Evolutionary conservation across 2,888 invertebrate genomes (phyloP).

Genomic region (Eupithecia tripunctaria): DNA sequence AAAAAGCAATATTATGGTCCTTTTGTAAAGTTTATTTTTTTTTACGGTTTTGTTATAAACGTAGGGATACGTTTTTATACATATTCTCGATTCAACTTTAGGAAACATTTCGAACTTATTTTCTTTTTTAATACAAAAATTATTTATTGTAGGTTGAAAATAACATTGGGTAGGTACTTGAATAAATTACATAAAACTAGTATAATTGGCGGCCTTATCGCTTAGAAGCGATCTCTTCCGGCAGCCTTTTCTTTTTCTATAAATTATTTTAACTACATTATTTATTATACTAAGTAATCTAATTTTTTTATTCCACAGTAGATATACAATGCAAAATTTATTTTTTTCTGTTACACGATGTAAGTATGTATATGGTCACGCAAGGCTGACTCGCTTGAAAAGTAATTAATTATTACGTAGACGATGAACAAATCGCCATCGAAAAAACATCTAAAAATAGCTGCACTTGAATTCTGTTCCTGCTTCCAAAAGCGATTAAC

Average conservation of each 20-base stretch:
- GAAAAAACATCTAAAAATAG: slow-evolving; percentile 16
- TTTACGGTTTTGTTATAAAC: background rate
- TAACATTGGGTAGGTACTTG: no score
- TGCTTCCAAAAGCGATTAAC: slow-evolving; percentile 11
- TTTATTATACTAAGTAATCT: background rate
- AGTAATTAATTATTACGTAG: slow-evolving; percentile 9
- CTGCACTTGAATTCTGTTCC: slow-evolving; percentile 17
- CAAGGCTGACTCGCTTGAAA: slow-evolving; percentile 8
- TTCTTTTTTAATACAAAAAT: no score
- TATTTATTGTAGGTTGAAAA: no score
- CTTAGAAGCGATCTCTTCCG: no score
- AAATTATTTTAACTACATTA: no score
- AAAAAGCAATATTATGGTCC: background rate
- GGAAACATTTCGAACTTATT: no score
- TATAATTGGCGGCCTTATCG: no score
- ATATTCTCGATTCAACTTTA: no score
- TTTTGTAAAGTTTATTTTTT: background rate
- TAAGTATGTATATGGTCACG: background rate
- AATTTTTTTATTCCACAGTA: background rate
- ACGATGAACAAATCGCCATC: slow-evolving; percentile 5
- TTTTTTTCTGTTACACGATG: background rate
- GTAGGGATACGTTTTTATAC: background rate
- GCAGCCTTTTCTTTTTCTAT: no score
- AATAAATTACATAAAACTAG: no score
- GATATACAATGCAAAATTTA: background rate